Evolutionary conservation across 2,113 vertebrate genomes (phyloP).

Genomic region (Holacanthus passer): DNA sequence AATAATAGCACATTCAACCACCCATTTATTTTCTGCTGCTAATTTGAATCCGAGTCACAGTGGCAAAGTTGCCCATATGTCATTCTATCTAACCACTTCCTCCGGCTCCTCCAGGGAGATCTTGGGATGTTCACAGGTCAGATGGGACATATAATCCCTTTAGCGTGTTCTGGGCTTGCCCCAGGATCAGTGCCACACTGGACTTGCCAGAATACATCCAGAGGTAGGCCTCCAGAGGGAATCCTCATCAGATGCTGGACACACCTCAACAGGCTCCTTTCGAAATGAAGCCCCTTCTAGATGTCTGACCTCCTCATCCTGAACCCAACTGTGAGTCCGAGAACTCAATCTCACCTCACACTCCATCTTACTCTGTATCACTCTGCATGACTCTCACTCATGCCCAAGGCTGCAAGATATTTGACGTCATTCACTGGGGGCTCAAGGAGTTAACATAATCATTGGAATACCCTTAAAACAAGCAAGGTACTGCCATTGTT

Average conservation of each 20-base stretch:
- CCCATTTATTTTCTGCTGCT: background rate
- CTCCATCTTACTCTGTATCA: background rate
- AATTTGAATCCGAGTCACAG: background rate
- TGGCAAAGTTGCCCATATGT: background rate
- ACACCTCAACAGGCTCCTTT: no score
- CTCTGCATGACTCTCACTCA: background rate
- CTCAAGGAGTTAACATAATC: background rate
- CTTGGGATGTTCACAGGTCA: background rate
- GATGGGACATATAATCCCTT: slow-evolving; percentile 1
- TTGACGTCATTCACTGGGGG: no score
- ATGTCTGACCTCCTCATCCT: no score
- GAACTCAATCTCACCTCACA: no score
- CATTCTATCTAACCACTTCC: background rate
- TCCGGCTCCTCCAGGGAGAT: background rate
- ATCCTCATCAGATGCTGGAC: background rate
- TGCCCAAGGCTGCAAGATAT: background rate
- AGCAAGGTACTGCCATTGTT: no score
- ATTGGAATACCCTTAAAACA: no score
- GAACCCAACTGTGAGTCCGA: no score
- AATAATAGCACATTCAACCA: background rate
- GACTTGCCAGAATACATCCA: background rate
- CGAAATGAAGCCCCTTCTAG: no score
- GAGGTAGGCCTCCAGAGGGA: background rate
- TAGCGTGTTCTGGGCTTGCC: background rate
- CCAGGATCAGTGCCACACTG: no score